Evolutionary conservation across 2,888 invertebrate genomes (phyloP), one percentile per base, ranked within the genome.

Genomic region (Plebejus argus): DNA sequence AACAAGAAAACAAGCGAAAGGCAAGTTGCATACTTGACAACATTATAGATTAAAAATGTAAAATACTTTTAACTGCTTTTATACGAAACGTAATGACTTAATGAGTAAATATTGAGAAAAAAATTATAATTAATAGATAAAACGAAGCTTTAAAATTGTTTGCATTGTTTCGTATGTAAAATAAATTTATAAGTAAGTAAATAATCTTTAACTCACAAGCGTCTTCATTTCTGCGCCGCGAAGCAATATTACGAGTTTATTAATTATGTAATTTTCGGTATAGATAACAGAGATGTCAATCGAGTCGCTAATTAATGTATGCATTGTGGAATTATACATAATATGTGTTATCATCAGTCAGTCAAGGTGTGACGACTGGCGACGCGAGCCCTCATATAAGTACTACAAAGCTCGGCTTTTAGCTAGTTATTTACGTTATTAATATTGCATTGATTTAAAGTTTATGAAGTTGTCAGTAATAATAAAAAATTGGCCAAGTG

Each of bases 121-220:
- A 28, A 23, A 61, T 10, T 7, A 61, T 23, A 23, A n/a, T 58
- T 3, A n/a, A n/a, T 20, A 58, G 3, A 23, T 12, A 28, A 28
- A 66, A 15, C 12, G 23, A 15, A 28, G 28, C 1, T 18, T 15
- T 18, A 12, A 33, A 66, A 18, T 66, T 66, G 28, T 66, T 6
- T 12, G 4, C 15, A 66, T 12, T 66, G 1, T 15, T 20, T 45
- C 6, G 6, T 72, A 84, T 56, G 88, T 82, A 1, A 86, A 28
- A 74, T 23, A 49, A 8, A 35, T 1, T 35, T 45, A 3, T 45
- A 45, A 10, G 39, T 49, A 72, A 28, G 39, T 49, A 72, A 28
- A 72, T 74, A 74, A 74, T 49, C 49, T 49, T 53, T 15, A 28
- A 74, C 74, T 74, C 53, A 74, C 74, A 53, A 74, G 28, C 74